Evolutionary conservation across 2,113 vertebrate genomes (phyloP).

Genomic region (Cathartes aura): DNA sequence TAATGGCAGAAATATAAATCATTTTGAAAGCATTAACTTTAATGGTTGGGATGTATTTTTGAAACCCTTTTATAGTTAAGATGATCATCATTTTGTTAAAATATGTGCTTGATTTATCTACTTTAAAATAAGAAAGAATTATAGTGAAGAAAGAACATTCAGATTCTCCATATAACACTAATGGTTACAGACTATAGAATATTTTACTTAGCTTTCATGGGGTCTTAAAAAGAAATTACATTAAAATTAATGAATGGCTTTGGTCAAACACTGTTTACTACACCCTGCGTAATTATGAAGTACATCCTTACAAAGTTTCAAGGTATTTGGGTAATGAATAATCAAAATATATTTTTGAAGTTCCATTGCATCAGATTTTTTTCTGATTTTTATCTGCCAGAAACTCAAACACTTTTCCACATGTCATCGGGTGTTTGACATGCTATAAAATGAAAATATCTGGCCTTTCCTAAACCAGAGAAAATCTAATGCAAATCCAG

Average conservation of each 20-base stretch:
- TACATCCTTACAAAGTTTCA: not conserved
- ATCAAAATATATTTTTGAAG: not conserved
- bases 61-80: conserved; percentile 37
- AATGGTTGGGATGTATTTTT: conserved; percentile 15
- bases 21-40: conserved; percentile 26
- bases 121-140: not conserved
- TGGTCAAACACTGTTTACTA: not conserved
- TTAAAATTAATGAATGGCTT: not conserved
- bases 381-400: not conserved
- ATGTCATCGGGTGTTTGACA: not conserved
- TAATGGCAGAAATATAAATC: conserved; percentile 58
- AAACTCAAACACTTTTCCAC: not conserved
- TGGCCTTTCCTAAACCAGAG: not conserved
- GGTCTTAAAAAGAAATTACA: not conserved
- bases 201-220: not conserved
- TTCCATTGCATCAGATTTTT: not conserved
- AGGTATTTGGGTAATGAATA: not conserved
- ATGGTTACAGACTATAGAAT: not conserved
- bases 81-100: conserved; percentile 42
- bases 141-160: not conserved
- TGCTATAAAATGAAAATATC: not conserved
- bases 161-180: not conserved
- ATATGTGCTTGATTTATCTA: conserved; percentile 12
- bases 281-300: not conserved
- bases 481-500: not conserved